Base-by-base conservation (phyloP, 1,140 invertebrate genomes). In the Lepidurus packardi region DNA sequence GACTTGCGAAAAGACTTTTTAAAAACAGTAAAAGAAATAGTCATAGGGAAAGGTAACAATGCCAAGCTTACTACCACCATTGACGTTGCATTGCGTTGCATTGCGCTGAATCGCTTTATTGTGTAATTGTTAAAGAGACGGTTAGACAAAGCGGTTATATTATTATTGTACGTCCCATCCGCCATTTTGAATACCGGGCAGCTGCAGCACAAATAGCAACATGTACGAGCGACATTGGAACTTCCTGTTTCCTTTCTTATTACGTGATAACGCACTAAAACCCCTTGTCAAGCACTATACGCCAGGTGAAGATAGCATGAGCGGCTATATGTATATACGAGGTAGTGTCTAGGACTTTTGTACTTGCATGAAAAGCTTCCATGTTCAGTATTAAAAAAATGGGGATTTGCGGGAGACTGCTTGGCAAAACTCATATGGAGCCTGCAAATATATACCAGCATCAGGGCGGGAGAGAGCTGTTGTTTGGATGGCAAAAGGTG, bases 191-290 rank as follows among this genome's bases (percentile, higher is more conserved):
- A 7, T 65, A 65, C 16, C 53, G 21, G 21, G 53, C 53, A 65
- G 53, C 53, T 65, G 53, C 53, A 65, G 53, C 53, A 65, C 53
- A 34, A 34, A 21, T 65, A 65, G 53, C 53, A 65, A 65, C 53
- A 13, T 65, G 53, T 16, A 65, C 53, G 53, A 65, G 53, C 53
- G 13, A 65, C 16, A n/a, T 65, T 65, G 53, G 53, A 65, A 65
- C 53, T 65, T 65, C 53, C 53, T 65, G 53, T 65, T 65, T 65
- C 53, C 53, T 65, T 34, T 65, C 53, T 13, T 16, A 65, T 65
- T 65, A 65, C 53, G 53, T 65, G 53, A 65, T 65, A 65, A 65
- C 53, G 53, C 53, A 65, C 16, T 65, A 65, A n/a, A 65, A 65
- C 53, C 16, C 16, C 21, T 7, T 65, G 53, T 7, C 53, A 65